Percentiles rank a stretch among this genome's conserved stretches.
These are phyloP conservation scores for Odontothrips loti DNA, from an alignment of 2,888 invertebrate species.

Conservation along the genomic window DNA sequence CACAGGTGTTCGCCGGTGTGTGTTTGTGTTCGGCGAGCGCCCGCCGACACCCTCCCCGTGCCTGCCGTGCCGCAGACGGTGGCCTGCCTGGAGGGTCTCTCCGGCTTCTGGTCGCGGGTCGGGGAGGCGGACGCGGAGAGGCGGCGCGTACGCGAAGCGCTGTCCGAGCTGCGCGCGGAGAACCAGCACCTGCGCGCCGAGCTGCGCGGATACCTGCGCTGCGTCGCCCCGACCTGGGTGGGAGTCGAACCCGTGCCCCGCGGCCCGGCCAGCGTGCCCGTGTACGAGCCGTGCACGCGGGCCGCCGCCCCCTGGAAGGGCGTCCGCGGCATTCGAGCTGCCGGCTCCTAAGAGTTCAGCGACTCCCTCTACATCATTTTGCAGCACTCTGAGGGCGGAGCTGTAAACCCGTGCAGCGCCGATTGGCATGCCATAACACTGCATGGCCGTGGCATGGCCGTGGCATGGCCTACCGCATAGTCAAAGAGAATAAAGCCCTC, in stretches of 20 bases:
- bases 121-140: background rate
- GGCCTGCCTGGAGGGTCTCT: background rate
- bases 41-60: background rate
- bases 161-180: background rate
- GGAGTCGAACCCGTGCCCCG: background rate
- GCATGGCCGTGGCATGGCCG: background rate
- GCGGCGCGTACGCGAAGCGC: background rate
- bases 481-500: no score
- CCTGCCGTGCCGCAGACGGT: background rate
- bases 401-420: background rate
- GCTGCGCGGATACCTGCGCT: conserved; percentile 11
- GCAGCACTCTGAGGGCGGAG: background rate
- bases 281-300: background rate
- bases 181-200: background rate
- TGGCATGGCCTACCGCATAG: background rate
- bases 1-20: background rate
- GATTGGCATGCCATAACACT: background rate
- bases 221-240: background rate
- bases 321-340: background rate
- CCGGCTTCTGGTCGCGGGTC: background rate
- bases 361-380: no score
- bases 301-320: background rate
- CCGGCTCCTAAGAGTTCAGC: background rate
- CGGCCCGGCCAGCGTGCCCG: background rate
- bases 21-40: no score